These are phyloP conservation scores for Crocallis elinguaria DNA, from an alignment of 2,888 invertebrate genomes.

Conservation along the genomic window DNA sequence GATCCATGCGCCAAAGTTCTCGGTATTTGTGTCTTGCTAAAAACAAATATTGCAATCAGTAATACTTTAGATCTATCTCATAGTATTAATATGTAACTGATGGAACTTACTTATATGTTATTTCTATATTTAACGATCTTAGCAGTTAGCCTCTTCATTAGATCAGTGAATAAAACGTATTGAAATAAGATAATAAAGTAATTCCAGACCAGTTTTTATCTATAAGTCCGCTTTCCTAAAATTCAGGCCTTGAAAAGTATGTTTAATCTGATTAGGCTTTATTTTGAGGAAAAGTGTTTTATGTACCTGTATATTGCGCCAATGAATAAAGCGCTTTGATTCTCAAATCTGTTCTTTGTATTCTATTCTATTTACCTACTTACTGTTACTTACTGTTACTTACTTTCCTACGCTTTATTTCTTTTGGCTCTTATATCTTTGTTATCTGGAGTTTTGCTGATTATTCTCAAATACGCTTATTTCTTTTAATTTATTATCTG, in stretches of 20 bases:
- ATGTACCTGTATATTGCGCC: slow-evolving; percentile 79
- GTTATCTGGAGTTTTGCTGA: not conserved
- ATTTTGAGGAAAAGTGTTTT: slow-evolving; percentile 62
- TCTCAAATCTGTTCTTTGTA: slow-evolving; percentile 8
- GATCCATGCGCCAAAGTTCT: not conserved
- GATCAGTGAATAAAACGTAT: slow-evolving; percentile 48
- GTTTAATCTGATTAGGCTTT: slow-evolving; percentile 58
- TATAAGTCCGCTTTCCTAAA: slow-evolving; percentile 29
- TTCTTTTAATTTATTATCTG: not conserved
- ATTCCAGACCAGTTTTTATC: slow-evolving; percentile 52
- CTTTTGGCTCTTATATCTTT: slow-evolving; percentile 12
- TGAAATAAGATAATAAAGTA: slow-evolving; percentile 60
- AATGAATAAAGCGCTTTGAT: slow-evolving; percentile 57
- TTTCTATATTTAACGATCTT: slow-evolving; percentile 56
- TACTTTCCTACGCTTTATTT: slow-evolving; percentile 23
- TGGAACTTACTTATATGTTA: slow-evolving; percentile 59
- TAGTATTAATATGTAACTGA: slow-evolving; percentile 59
- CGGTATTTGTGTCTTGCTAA: slow-evolving; percentile 53
- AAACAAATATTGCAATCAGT: slow-evolving; percentile 42
- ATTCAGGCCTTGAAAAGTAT: slow-evolving; percentile 43
- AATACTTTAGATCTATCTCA: slow-evolving; percentile 59
- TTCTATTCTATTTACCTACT: not conserved
- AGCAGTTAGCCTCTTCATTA: slow-evolving; percentile 40
- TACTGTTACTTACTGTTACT: slow-evolving; percentile 15
- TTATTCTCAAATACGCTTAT: not conserved